Evolutionary conservation across 92 coral and sea anemone species (phyloP).

Genomic region (Porites evermanni): DNA sequence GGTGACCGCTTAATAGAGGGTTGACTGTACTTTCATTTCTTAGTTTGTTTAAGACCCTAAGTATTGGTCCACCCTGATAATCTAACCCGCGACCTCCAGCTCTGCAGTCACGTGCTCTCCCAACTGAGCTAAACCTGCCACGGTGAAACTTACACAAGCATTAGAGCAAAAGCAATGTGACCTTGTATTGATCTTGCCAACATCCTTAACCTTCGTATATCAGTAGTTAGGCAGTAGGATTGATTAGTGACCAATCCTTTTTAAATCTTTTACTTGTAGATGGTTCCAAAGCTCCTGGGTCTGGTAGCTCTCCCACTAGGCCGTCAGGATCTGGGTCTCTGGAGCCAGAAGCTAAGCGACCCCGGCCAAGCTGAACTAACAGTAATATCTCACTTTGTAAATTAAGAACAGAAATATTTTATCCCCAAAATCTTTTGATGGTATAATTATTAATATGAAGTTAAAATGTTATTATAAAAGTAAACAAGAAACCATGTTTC

Average conservation of each 20-base stretch:
- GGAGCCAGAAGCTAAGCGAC: conserved; percentile 62
- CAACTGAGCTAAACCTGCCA: no score
- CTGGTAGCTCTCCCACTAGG: neutral
- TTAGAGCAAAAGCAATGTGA: no score
- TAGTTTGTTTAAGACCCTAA: no score
- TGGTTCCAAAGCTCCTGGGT: conserved; percentile 28
- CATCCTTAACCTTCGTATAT: neutral
- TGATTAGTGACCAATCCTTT: neutral
- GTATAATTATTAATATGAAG: conserved; percentile 21
- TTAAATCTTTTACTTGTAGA: conserved; percentile 19
- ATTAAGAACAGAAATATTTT: conserved; percentile 47
- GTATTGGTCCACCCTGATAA: no score
- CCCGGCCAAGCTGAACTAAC: conserved; percentile 32
- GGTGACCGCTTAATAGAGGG: no score
- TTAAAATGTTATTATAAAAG: conserved; percentile 17
- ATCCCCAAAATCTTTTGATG: conserved; percentile 35
- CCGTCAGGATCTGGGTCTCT: conserved; percentile 15
- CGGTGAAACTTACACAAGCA: no score
- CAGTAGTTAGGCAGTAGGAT: neutral
- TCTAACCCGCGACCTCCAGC: no score
- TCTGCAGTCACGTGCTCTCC: no score
- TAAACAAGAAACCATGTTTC: conserved; percentile 22
- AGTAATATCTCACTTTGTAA: conserved; percentile 9
- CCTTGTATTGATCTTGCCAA: no score
- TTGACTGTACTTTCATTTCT: no score